phyloP scores from a whole-genome alignment of 2,888 invertebrate species.

The Creontiades dilutus region DNA sequence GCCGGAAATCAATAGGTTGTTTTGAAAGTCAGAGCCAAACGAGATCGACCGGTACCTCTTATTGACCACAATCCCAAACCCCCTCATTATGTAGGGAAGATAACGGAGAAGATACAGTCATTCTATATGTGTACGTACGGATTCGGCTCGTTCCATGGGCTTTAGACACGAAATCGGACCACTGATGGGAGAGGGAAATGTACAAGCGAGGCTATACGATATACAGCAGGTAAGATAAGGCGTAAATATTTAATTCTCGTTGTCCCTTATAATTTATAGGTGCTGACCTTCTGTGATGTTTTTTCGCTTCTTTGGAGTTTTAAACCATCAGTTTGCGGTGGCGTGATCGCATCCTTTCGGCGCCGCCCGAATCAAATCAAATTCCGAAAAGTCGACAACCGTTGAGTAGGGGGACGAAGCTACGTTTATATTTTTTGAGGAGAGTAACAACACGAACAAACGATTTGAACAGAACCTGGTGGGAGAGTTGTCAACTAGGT shows the following conservation, averaged over 20 bases:
- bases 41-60: neutral
- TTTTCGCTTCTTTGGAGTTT: constrained; percentile 7
- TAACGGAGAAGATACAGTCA: neutral
- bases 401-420: neutral
- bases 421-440: neutral
- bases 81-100: neutral
- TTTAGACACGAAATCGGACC: neutral
- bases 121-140: neutral
- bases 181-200: neutral
- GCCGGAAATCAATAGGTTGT: constrained; percentile 9
- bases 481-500: constrained; percentile 3
- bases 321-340: constrained; percentile 1
- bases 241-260: constrained; percentile 34
- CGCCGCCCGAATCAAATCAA: neutral
- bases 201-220: neutral
- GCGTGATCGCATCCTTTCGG: neutral
- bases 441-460: neutral
- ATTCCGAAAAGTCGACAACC: neutral
- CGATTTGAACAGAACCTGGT: neutral
- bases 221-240: neutral
- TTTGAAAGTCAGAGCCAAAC: constrained; percentile 1
- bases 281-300: constrained; percentile 56
- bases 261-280: constrained; percentile 40
- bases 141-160: neutral
- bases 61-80: neutral